Evolutionary conservation across 2,113 vertebrate genomes (phyloP).

Genomic region (Procapra przewalskii): DNA sequence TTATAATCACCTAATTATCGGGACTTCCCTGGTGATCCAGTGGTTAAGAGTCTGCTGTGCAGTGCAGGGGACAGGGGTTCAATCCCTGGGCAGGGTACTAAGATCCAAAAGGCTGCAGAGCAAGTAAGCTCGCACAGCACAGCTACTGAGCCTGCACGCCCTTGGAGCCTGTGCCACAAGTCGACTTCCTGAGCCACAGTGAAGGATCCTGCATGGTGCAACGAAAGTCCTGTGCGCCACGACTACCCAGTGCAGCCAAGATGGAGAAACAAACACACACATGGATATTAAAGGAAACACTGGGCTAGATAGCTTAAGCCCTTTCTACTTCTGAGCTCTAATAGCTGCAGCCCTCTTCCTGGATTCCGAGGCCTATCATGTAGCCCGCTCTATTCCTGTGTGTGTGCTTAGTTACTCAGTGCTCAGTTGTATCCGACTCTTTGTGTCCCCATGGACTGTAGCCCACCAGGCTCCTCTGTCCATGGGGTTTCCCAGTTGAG

Average conservation of each 20-base stretch:
- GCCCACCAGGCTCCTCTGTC: not conserved
- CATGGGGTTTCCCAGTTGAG: not conserved
- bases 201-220: not conserved
- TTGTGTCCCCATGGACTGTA: not conserved
- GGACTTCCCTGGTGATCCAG: not conserved
- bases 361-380: not conserved
- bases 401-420: not conserved
- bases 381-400: not conserved
- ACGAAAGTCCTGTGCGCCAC: accelerated
- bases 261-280: not conserved
- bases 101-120: not conserved
- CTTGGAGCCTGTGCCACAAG: not conserved
- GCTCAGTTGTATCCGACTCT: not conserved
- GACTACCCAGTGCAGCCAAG: not conserved
- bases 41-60: not conserved
- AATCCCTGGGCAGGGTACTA: not conserved
- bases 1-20: not conserved
- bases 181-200: accelerated
- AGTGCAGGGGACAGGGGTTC: not conserved
- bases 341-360: not conserved
- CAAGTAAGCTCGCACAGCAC: not conserved
- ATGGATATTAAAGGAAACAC: not conserved
- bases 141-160: not conserved
- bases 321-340: not conserved
- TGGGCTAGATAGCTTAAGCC: not conserved